phyloP scores from a whole-genome alignment of 2,113 vertebrate species.

The Xiphophorus hellerii region DNA sequence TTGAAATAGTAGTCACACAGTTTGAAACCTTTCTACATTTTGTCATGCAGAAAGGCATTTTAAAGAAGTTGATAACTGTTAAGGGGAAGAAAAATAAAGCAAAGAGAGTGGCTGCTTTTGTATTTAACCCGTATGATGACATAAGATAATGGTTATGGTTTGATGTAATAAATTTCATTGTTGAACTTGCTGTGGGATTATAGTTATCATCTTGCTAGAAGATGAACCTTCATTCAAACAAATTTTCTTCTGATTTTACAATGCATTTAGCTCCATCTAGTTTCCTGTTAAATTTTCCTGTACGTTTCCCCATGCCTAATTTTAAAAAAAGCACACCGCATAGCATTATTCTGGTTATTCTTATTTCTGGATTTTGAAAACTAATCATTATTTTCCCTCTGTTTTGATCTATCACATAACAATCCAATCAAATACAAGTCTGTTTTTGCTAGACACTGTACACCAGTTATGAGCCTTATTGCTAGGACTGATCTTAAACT shows the following conservation, averaged over 20 bases:
- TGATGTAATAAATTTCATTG: neutral
- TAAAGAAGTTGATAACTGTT: too few relatives aligned
- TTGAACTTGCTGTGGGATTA: neutral
- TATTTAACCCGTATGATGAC: neutral
- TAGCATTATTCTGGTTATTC: too few relatives aligned
- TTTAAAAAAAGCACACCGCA: fast-evolving
- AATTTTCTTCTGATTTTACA: neutral
- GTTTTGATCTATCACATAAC: neutral
- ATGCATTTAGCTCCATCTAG: neutral
- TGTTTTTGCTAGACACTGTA: neutral
- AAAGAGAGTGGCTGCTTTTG: neutral
- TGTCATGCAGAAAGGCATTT: too few relatives aligned
- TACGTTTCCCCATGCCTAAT: too few relatives aligned
- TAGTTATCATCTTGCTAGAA: neutral
- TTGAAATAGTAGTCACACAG: too few relatives aligned
- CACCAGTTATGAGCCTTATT: neutral
- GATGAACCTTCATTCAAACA: neutral
- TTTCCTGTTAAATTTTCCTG: too few relatives aligned
- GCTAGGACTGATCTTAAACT: neutral
- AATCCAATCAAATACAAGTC: neutral
- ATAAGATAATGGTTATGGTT: neutral
- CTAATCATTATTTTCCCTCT: too few relatives aligned
- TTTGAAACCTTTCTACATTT: neutral
- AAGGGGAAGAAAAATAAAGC: neutral
- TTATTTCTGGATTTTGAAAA: too few relatives aligned